phyloP scores from a whole-genome alignment of 2,888 invertebrate genomes.

The Smittia sp. region DNA sequence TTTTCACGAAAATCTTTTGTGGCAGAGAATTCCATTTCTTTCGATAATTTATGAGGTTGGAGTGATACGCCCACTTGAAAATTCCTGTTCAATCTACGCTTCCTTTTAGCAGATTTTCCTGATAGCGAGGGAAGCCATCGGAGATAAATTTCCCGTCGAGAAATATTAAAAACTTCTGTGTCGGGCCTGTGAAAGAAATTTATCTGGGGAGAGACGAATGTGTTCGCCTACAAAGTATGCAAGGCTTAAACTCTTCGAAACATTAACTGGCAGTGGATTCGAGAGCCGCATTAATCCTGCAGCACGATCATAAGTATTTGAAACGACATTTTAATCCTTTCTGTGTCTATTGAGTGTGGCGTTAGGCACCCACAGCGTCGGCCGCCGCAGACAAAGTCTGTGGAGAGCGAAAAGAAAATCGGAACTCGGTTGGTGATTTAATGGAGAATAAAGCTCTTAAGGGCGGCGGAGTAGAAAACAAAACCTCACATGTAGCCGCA shows the following conservation, averaged over 20 bases:
- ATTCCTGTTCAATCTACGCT: neutral
- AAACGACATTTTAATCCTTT: too few relatives aligned
- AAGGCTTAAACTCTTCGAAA: too few relatives aligned
- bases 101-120: neutral
- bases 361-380: too few relatives aligned
- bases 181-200: too few relatives aligned
- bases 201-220: too few relatives aligned
- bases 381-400: too few relatives aligned
- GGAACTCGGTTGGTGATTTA: neutral
- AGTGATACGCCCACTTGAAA: neutral
- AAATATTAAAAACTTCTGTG: constrained; percentile 39
- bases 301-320: too few relatives aligned
- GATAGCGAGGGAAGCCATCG: constrained; percentile 16
- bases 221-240: too few relatives aligned
- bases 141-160: constrained; percentile 31
- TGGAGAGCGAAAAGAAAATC: constrained; percentile 5
- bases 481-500: neutral
- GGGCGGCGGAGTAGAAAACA: neutral
- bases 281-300: too few relatives aligned
- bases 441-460: neutral
- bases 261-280: too few relatives aligned
- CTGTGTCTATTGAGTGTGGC: too few relatives aligned
- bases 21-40: neutral
- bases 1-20: neutral
- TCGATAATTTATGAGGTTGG: neutral